Evolutionary conservation across 2,888 invertebrate species (phyloP).

Genomic region (Tiphia femorata): DNA sequence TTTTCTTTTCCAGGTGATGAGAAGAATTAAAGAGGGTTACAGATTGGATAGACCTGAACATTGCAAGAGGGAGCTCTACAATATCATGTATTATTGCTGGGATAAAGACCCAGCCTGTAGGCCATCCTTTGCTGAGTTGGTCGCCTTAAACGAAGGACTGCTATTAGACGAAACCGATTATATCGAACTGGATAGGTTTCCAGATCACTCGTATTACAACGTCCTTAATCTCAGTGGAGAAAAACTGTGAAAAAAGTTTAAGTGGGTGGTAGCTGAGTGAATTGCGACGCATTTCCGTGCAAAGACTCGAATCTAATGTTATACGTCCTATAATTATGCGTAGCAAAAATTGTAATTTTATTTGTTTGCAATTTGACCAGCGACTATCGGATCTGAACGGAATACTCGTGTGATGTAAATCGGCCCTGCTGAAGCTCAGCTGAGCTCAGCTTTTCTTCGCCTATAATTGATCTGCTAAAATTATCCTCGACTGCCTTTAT

Average conservation of each 20-base stretch:
- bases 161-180: constrained; percentile 93
- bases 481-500: too few relatives aligned
- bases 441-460: too few relatives aligned
- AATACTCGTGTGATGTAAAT: too few relatives aligned
- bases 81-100: constrained; percentile 98
- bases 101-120: constrained; percentile 85
- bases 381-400: too few relatives aligned
- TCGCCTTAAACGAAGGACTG: constrained; percentile 84
- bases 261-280: too few relatives aligned
- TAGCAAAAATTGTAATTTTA: too few relatives aligned
- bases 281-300: too few relatives aligned
- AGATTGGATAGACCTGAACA: constrained; percentile 94
- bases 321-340: too few relatives aligned
- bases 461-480: too few relatives aligned
- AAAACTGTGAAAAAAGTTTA: constrained; percentile 75
- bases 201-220: constrained; percentile 93
- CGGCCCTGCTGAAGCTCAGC: too few relatives aligned
- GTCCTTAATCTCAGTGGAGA: constrained; percentile 88
- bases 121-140: constrained; percentile 87
- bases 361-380: too few relatives aligned
- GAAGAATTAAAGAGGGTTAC: constrained; percentile 82
- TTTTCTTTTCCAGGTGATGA: constrained; percentile 74
- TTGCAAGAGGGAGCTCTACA: constrained; percentile 91
- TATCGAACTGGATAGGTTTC: constrained; percentile 91
- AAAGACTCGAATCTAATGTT: too few relatives aligned